Conservation (phyloP, 2,888 invertebrate species). For the Thalpophila matura region DNA sequence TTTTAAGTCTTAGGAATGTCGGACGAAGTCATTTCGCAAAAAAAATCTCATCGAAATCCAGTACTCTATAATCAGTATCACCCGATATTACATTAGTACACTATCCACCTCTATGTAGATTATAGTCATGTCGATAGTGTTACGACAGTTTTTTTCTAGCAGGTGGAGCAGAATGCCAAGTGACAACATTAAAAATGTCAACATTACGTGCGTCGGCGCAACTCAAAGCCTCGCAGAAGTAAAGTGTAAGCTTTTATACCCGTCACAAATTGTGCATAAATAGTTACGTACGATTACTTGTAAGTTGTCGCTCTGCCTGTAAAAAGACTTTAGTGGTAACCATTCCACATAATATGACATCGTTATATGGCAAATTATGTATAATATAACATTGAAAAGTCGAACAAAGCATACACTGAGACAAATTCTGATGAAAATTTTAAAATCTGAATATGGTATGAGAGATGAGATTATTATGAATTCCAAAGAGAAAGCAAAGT, state of each 20-base stretch:
- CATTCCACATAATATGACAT: conserved; percentile 1
- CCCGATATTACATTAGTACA: conserved; percentile 1
- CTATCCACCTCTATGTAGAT: not conserved
- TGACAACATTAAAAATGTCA: conserved; percentile 43
- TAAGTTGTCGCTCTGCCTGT: conserved; percentile 9
- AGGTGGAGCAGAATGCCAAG: conserved; percentile 14
- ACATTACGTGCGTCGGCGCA: conserved; percentile 46
- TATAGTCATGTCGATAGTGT: conserved; percentile 5
- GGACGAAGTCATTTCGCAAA: not conserved
- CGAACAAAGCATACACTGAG: not conserved
- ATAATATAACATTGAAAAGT: not conserved
- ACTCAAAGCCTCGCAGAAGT: conserved; percentile 53
- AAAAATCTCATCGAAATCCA: conserved; percentile 7
- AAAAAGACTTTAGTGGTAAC: conserved; percentile 14
- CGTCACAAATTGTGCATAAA: conserved; percentile 52
- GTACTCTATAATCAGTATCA: not conserved
- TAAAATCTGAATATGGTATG: not conserved
- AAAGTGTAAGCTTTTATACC: conserved; percentile 41
- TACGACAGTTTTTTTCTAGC: conserved; percentile 31
- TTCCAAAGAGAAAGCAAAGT: conserved; percentile 61
- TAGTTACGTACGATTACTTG: conserved; percentile 40
- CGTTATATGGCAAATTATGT: not conserved
- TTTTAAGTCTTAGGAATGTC: not conserved
- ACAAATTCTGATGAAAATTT: not conserved
- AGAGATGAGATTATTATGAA: conserved; percentile 1